A percentile compares a stretch with the other conserved stretches of the same genome.
phyloP scores from a whole-genome alignment of 2,797 vertebrate genomes.

The Alcedo atthis region DNA sequence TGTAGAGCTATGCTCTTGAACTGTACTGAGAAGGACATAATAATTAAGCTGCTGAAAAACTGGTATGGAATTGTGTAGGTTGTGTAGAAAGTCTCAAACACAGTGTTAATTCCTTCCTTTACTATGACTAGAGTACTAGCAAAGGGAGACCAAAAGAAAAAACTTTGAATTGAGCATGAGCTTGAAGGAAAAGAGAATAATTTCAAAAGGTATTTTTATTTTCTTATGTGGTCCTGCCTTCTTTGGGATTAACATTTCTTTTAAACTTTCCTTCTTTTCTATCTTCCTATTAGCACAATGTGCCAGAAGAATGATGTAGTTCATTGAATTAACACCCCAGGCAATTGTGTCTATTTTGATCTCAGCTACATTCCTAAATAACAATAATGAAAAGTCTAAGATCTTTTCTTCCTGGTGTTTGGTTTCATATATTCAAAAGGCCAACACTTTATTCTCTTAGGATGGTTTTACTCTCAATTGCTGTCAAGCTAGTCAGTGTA shows the following conservation, averaged over 20 bases:
- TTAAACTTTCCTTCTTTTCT: neutral
- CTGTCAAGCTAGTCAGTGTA: neutral
- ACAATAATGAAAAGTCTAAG: neutral
- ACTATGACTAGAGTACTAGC: neutral
- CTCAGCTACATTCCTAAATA: neutral
- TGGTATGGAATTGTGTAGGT: neutral
- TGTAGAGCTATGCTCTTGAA: neutral
- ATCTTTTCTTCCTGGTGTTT: neutral
- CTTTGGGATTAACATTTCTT: neutral
- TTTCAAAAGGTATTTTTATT: neutral
- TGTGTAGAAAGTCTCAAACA: neutral
- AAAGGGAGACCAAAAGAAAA: neutral
- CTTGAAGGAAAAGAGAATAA: neutral
- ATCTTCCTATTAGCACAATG: neutral
- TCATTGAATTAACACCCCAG: neutral
- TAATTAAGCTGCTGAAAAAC: neutral
- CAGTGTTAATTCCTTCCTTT: neutral
- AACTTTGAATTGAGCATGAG: neutral
- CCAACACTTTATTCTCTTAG: neutral
- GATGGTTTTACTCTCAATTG: neutral
- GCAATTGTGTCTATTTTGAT: neutral
- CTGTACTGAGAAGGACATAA: neutral
- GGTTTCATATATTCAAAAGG: slow-evolving; percentile 1
- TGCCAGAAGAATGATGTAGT: neutral
- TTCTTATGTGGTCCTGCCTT: neutral